These are phyloP conservation scores for Erithacus rubecula DNA, from an alignment of 2,797 vertebrate genomes.

Conservation along the genomic window DNA sequence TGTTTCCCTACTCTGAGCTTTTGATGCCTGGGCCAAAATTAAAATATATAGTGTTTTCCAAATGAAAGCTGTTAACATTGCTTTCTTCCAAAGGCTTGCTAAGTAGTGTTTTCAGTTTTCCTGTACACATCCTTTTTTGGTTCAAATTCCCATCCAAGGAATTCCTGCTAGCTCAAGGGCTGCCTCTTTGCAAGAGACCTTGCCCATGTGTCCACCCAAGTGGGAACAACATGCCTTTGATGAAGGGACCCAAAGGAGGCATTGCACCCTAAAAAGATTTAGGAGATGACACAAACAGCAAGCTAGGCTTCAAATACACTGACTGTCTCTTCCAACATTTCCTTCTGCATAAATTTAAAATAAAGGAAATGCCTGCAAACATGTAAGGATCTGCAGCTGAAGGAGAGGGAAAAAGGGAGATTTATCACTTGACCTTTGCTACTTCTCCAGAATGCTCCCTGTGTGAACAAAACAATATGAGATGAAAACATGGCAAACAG, in stretches of 20 bases:
- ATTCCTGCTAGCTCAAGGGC: neutral
- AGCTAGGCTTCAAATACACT: neutral
- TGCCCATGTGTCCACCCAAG: neutral
- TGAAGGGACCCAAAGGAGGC: neutral
- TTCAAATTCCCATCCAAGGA: neutral
- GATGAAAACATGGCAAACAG: conserved; percentile 52
- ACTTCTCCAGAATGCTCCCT: neutral
- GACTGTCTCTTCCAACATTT: neutral
- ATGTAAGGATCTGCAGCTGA: conserved; percentile 13
- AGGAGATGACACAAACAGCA: neutral
- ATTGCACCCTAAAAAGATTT: neutral
- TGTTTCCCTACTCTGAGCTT: neutral
- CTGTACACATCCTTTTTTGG: neutral
- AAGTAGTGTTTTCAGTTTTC: conserved; percentile 24
- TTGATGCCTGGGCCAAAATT: conserved; percentile 20
- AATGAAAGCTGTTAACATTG: neutral
- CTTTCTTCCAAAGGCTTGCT: neutral
- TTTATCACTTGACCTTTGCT: conserved; percentile 47
- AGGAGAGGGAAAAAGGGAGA: neutral
- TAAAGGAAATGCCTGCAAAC: conserved; percentile 28
- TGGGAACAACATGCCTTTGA: neutral
- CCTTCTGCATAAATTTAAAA: neutral
- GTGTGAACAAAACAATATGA: neutral
- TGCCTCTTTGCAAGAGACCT: neutral
- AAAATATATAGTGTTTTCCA: neutral